phyloP scores from a whole-genome alignment of 2,113 vertebrate genomes.

The Phrynosoma platyrhinos region DNA sequence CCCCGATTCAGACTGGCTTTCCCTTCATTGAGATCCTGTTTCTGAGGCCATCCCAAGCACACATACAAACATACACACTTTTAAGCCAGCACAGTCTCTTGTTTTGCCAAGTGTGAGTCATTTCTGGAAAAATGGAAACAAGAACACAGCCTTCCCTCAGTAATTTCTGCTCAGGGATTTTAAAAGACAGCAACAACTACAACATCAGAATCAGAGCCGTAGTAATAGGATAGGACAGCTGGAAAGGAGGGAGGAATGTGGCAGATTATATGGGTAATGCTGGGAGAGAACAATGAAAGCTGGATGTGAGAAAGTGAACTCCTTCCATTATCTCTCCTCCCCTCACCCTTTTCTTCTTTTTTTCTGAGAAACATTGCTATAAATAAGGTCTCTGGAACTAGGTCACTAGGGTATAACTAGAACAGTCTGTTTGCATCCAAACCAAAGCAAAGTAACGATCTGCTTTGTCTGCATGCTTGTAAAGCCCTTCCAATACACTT shows the following conservation, averaged over 20 bases:
- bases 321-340: not conserved
- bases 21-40: not conserved
- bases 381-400: slow-evolving; percentile 10
- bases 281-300: slow-evolving; percentile 6
- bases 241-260: not conserved
- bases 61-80: not conserved
- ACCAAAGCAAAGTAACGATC: not conserved
- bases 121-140: no score
- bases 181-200: not conserved
- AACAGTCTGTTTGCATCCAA: not conserved
- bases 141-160: not conserved
- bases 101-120: not conserved
- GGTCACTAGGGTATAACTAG: slow-evolving; percentile 22
- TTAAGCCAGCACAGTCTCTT: not conserved
- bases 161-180: not conserved
- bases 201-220: not conserved
- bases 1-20: not conserved
- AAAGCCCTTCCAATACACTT: not conserved
- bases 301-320: not conserved
- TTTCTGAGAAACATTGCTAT: not conserved
- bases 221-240: not conserved
- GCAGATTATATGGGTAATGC: not conserved
- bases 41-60: not conserved
- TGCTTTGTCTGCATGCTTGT: not conserved
- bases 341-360: not conserved